Evolutionary conservation across 2,797 vertebrate genomes (phyloP), one percentile per base, ranked within the genome.

Genomic region (Pelochelys cantorii): DNA sequence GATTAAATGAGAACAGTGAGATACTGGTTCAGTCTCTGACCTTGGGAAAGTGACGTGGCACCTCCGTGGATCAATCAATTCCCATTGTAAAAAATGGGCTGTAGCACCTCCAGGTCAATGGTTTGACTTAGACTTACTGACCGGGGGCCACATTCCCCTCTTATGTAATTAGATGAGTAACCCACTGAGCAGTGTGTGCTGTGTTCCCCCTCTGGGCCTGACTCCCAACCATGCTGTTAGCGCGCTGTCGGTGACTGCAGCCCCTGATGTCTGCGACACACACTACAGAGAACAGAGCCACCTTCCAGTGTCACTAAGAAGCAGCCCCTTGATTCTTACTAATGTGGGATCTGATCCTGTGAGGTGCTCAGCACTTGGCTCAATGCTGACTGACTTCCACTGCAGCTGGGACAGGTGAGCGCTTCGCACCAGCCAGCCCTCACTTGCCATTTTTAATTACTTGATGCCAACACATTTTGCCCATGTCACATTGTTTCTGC

Each of bases 31-130:
- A 17, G 11, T 7, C 29, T 86, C 59, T 92, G 94, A 97, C 95
- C 96, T 97, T 97, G 95, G 91, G 74, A 86, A 88, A 56, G 82
- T 84, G 85, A 84, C 84, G 87, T 18, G 79, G 14, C 9, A 78
- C 81, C 4, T 81, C 2, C 48, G 9, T 5, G 1, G 18, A 42
- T 48, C 12, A 55, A 4, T n/a, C 79, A 53, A 27, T 53, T 88
- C 82, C 62, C 17, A 52, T n/a, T 4, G 1, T 14, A 3, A 56
- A 59, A 68, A 13, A 5, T 9, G 12, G 12, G 27, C 62, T 22
- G 17, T 54, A 78, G 62, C 29, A 42, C n/a, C 3, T 0, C 5
- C 25, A 15, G 7, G 2, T 13, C 37, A 37, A 48, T 17, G 11
- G 2, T n/a, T 83, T 23, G 18, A 23, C 22, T 48, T 48, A 25